Base-by-base conservation (phyloP, 2,797 vertebrate species). In the Cercopithecus hamlyni region DNA sequence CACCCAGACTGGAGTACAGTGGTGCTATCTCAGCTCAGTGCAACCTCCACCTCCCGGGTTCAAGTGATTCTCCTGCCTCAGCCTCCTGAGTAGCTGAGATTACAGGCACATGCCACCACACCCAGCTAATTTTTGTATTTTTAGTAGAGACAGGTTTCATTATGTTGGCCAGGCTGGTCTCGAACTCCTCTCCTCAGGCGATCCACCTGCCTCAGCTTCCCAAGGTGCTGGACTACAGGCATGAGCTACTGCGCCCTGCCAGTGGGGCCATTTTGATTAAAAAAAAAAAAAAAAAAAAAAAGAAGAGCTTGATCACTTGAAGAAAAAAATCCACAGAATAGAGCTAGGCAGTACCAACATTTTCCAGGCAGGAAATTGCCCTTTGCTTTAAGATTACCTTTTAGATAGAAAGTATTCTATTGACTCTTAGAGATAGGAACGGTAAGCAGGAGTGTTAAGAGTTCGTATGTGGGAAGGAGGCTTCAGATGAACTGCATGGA, bases 201-300 rank as follows among this genome's bases (percentile, higher is more conserved):
- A 64, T 64, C 61, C 30, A 64, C 30, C 61, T 1, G 5, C 14
- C 61, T 64, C 3, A 6, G 15, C 30, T 33, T 64, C 61, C 30
- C 30, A 64, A 17, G 17, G 61, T 33, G 61, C 61, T 64, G 30
- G 30, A 64, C n/a, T n/a, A 64, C 14, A 64, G 30, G 15, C 30
- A 33, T 64, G 61, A n/a, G 3, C 30, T 33, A 64, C 30, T 17
- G 30, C 7, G 7, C 7, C 30, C 7, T 0, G 61, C 15, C 61
- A 64, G 79, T 84, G 61, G 33, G 80, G 43, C 73, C 43, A 36
- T 95, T 94, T 97, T 83, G n/a, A 83, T 91, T 19, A 91, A 33
- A 43, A 48, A 85, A 41, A 41, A 8, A 43, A 43, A 45, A 45
- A 48, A 48, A 48, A 15, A 48, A 48, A 48, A 48, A 4, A 90